A percentile compares a stretch with the other conserved stretches of the same genome.
Evolutionary conservation across 2,113 vertebrate genomes (phyloP).

Genomic region (Alethe diademata): DNA sequence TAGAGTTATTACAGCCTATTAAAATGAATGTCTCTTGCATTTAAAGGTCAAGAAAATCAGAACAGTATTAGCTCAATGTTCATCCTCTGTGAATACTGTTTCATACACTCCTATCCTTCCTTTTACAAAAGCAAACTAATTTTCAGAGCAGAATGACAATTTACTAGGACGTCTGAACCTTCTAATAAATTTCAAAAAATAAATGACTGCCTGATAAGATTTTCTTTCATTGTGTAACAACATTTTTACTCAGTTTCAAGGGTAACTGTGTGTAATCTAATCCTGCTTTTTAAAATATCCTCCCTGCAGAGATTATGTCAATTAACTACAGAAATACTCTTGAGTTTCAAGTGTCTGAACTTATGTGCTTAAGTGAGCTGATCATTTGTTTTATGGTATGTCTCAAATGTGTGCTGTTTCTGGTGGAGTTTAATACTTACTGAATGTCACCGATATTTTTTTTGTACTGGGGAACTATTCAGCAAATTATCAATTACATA

Average conservation of each 20-base stretch:
- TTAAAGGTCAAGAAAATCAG: conserved; percentile 44
- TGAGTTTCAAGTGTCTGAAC: neutral
- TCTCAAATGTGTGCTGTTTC: neutral
- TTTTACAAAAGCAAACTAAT: neutral
- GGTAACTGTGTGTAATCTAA: neutral
- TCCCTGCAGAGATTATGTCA: conserved; percentile 7
- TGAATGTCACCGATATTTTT: neutral
- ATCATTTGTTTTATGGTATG: neutral
- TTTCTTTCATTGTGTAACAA: neutral
- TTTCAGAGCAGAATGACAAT: neutral
- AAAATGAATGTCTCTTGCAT: neutral
- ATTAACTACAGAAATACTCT: conserved; percentile 24
- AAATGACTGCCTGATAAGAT: neutral
- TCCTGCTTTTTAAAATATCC: neutral
- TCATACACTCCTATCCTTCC: neutral
- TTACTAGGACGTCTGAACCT: neutral
- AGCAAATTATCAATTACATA: neutral
- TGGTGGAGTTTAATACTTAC: neutral
- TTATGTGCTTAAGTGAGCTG: neutral
- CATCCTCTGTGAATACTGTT: neutral
- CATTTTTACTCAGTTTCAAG: neutral
- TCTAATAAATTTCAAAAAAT: neutral
- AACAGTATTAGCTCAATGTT: neutral
- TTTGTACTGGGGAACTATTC: neutral
- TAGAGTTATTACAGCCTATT: neutral